Conservation (phyloP, 2,888 invertebrate species). For the Melanotus villosus region DNA sequence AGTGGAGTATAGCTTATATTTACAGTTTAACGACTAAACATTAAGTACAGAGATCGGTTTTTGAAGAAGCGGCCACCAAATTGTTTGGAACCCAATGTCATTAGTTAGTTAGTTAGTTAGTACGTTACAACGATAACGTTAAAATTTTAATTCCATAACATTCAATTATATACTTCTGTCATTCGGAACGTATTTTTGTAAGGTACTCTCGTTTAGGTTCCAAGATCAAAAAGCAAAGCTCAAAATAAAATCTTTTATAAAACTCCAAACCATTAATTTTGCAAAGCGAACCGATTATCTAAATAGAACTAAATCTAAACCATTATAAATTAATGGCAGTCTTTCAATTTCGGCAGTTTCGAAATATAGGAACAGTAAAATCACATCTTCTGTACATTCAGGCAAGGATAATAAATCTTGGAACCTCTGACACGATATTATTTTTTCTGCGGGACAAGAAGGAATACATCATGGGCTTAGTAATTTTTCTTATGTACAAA, state of each 20-base stretch:
- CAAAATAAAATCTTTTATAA: constrained; percentile 57
- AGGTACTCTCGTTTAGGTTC: constrained; percentile 61
- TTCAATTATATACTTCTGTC: constrained; percentile 58
- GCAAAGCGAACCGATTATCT: constrained; percentile 61
- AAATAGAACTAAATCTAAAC: constrained; percentile 58
- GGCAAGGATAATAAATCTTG: constrained; percentile 63
- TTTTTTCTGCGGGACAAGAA: constrained; percentile 66
- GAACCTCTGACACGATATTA: constrained; percentile 61
- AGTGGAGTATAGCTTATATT: constrained; percentile 62
- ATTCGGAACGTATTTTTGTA: constrained; percentile 59
- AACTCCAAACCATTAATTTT: constrained; percentile 68
- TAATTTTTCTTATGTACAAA: constrained; percentile 50
- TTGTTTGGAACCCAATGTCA: constrained; percentile 63
- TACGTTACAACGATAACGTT: constrained; percentile 67
- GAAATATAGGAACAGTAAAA: constrained; percentile 67
- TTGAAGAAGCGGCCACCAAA: constrained; percentile 64
- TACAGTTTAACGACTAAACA: constrained; percentile 54
- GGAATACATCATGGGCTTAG: constrained; percentile 55
- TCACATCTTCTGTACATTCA: constrained; percentile 59
- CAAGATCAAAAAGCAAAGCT: constrained; percentile 59
- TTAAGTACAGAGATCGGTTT: constrained; percentile 43
- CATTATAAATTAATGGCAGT: constrained; percentile 67
- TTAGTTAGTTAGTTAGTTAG: constrained; percentile 60
- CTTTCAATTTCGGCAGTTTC: constrained; percentile 68
- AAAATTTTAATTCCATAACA: constrained; percentile 67